Evolutionary conservation across 2,797 vertebrate genomes (phyloP).

Genomic region (Microctenopoma stevenorrisi): DNA sequence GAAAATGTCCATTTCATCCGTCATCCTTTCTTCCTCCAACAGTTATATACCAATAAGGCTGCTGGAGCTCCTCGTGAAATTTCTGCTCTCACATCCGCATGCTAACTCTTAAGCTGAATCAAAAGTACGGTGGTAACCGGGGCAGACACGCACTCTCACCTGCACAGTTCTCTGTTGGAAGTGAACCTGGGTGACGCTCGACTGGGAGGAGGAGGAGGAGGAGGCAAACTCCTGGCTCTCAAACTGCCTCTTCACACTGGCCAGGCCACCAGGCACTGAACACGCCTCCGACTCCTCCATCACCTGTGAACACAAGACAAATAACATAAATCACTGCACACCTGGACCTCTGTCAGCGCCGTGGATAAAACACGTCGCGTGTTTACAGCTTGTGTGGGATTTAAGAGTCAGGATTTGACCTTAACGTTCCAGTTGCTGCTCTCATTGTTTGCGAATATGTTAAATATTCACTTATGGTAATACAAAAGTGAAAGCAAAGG

Average conservation of each 20-base stretch:
- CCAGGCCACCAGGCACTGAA: conserved; percentile 91
- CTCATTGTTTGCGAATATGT: conserved; percentile 22
- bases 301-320: conserved; percentile 72
- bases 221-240: conserved; percentile 86
- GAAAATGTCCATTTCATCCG: conserved; percentile 22
- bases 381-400: not conserved
- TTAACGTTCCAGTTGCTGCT: conserved; percentile 10
- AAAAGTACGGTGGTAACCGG: too few species aligned
- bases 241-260: conserved; percentile 94
- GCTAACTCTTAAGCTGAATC: too few species aligned
- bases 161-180: conserved; percentile 86
- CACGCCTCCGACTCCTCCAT: conserved; percentile 89
- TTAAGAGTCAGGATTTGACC: conserved; percentile 21
- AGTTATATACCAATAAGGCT: not conserved
- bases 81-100: too few species aligned
- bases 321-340: conserved; percentile 15
- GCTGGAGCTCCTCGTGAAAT: too few species aligned
- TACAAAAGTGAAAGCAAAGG: conserved; percentile 20
- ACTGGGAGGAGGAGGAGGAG: conserved; percentile 80
- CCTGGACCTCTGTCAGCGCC: not conserved
- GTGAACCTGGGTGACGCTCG: conserved; percentile 84
- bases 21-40: not conserved
- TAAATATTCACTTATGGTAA: conserved; percentile 20
- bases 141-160: conserved; percentile 74
- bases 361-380: conserved; percentile 1